Conservation (phyloP, 1,140 invertebrate species). For the Drosophila pseudoananassae region DNA sequence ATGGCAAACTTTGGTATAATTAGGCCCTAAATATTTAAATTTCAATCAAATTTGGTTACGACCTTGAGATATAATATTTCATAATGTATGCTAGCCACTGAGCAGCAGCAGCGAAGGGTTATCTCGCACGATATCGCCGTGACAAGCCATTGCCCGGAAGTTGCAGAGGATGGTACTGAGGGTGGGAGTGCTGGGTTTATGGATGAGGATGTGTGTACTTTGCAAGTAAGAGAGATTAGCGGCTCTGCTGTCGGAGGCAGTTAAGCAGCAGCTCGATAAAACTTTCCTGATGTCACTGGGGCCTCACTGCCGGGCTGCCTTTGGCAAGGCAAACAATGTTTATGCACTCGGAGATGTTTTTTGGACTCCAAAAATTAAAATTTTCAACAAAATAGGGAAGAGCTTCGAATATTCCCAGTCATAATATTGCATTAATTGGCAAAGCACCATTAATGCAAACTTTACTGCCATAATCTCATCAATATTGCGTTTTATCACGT, state of each 20-base stretch:
- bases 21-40: neutral
- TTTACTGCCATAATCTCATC: neutral
- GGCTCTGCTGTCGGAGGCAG: conserved; percentile 30
- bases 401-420: too few species aligned
- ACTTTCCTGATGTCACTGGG: conserved; percentile 57
- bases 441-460: neutral
- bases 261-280: conserved; percentile 45
- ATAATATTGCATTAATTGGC: too few species aligned
- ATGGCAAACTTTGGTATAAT: neutral
- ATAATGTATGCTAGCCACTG: conserved; percentile 41
- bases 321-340: neutral
- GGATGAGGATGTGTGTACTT: conserved; percentile 8
- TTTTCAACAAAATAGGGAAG: too few species aligned
- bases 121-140: conserved; percentile 18
- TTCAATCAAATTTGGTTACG: conserved; percentile 7
- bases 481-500: neutral
- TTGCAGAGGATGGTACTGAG: conserved; percentile 11
- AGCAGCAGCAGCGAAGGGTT: conserved; percentile 22
- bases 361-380: too few species aligned
- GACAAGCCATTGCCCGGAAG: conserved; percentile 1
- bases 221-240: conserved; percentile 42
- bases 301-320: neutral
- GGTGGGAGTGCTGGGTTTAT: conserved; percentile 11
- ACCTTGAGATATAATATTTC: conserved; percentile 34
- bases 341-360: neutral